phyloP scores from a whole-genome alignment of 2,113 vertebrate genomes.

The Phasianus colchicus region DNA sequence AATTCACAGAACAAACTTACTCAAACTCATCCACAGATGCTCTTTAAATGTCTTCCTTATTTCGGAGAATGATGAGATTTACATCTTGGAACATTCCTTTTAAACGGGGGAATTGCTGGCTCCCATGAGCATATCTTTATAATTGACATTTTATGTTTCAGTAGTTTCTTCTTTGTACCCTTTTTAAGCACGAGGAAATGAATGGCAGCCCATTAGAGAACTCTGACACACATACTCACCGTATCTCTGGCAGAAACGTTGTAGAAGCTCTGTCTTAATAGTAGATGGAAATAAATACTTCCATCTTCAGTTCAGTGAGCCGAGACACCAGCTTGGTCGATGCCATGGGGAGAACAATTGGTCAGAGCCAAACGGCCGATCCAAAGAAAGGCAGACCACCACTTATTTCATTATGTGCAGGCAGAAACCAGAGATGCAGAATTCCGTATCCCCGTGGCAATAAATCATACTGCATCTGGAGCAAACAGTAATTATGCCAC shows the following conservation, averaged over 20 bases:
- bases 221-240: slow-evolving; percentile 1
- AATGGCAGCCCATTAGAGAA: not conserved
- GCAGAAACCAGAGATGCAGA: not conserved
- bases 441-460: not conserved
- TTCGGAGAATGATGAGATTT: slow-evolving; percentile 34
- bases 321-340: not conserved
- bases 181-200: slow-evolving; percentile 1
- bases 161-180: slow-evolving; percentile 5
- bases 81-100: not conserved
- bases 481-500: not conserved
- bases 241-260: not conserved
- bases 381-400: not conserved
- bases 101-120: slow-evolving; percentile 19
- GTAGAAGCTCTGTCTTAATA: not conserved
- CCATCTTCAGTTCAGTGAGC: not conserved
- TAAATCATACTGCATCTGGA: not conserved
- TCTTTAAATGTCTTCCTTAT: slow-evolving; percentile 44
- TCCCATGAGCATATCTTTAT: not conserved
- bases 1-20: slow-evolving; percentile 34
- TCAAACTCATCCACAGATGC: slow-evolving; percentile 49
- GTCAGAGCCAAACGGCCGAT: not conserved
- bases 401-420: not conserved
- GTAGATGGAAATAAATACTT: not conserved
- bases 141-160: not conserved
- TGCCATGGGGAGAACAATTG: not conserved